A percentile compares a stretch with the other conserved stretches of the same genome.
phyloP scores from a whole-genome alignment of 2,113 vertebrate genomes.

The Eupsittula cactorum region DNA sequence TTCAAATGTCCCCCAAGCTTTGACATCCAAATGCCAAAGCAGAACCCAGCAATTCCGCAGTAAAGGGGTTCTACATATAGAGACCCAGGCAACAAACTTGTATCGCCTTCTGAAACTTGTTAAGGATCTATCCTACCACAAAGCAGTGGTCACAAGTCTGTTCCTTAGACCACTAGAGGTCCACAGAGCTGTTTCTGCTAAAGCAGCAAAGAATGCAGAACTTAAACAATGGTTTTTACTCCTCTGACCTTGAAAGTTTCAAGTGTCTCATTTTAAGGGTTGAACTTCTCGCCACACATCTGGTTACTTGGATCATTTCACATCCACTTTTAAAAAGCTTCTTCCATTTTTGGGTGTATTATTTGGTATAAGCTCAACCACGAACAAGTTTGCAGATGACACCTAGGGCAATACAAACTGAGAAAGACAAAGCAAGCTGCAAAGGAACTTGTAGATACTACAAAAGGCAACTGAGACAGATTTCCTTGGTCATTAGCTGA shows the following conservation, averaged over 20 bases:
- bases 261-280: neutral
- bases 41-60: neutral
- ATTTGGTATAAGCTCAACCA: neutral
- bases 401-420: neutral
- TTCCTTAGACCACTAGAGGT: conserved; percentile 62
- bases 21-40: neutral
- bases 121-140: neutral
- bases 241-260: neutral
- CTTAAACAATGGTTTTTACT: neutral
- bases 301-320: neutral
- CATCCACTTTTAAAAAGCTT: neutral
- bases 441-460: neutral
- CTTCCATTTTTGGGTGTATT: neutral
- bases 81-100: neutral
- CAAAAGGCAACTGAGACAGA: neutral
- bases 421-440: conserved; percentile 1
- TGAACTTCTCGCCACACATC: neutral
- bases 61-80: neutral
- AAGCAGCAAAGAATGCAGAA: neutral
- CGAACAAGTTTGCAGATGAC: conserved; percentile 1
- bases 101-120: neutral
- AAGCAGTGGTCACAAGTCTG: neutral
- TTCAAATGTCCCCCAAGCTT: neutral
- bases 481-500: neutral
- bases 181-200: conserved; percentile 56